These are phyloP conservation scores for Dendrocincla tyrannina DNA, from an alignment of 2,797 vertebrate species.

Conservation along the genomic window DNA sequence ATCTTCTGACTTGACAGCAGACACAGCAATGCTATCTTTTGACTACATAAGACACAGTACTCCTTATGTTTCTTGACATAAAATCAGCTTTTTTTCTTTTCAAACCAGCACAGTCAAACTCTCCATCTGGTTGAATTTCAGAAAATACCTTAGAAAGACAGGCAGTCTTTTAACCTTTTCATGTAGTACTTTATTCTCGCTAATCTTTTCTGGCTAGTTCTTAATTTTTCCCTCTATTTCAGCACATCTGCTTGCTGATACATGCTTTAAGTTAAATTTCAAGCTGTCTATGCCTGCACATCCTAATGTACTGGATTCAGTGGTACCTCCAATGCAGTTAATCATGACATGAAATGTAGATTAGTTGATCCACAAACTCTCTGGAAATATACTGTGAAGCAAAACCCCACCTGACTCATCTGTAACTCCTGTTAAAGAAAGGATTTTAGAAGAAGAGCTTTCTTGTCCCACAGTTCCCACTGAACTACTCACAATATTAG, in stretches of 20 bases:
- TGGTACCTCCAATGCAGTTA: not conserved
- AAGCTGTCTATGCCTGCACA: not conserved
- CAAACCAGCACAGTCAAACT: not conserved
- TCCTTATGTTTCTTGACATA: not conserved
- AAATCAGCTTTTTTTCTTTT: conserved; percentile 3
- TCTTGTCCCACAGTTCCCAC: not conserved
- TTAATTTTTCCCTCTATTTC: not conserved
- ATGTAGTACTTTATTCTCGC: not conserved
- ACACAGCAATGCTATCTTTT: not conserved
- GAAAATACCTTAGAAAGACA: not conserved
- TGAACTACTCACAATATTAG: not conserved
- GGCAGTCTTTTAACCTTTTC: not conserved
- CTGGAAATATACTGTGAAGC: not conserved
- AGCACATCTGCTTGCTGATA: not conserved
- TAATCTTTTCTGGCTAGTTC: not conserved
- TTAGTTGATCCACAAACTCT: not conserved
- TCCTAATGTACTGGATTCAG: not conserved
- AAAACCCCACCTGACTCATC: not conserved
- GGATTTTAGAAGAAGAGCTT: not conserved
- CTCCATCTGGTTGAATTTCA: not conserved
- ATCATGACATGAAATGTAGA: not conserved
- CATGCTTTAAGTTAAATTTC: not conserved
- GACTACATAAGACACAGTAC: not conserved
- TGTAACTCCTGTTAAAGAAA: not conserved
- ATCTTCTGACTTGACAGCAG: not conserved